These are phyloP conservation scores for Helicoverpa assulta DNA, from an alignment of 2,888 invertebrate species.

Conservation along the genomic window DNA sequence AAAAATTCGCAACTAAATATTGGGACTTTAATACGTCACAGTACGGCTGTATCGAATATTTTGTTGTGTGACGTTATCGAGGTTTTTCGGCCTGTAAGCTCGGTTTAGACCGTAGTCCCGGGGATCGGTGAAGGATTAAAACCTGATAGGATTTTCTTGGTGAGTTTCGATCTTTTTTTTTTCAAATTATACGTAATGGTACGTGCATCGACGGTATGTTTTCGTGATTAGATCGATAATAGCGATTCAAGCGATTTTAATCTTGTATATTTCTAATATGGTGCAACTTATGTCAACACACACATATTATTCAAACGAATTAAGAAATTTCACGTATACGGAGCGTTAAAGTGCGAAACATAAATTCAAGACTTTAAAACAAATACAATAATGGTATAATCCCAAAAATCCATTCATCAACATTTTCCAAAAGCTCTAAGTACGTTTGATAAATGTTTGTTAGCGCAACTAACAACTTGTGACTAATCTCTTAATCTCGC, in stretches of 20 bases:
- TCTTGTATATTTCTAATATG: too few species aligned
- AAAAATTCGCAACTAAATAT: slow-evolving; percentile 63
- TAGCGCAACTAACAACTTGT: slow-evolving; percentile 55
- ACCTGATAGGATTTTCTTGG: slow-evolving; percentile 35
- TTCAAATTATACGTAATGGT: slow-evolving; percentile 3
- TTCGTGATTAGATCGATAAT: too few species aligned
- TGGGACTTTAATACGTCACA: slow-evolving; percentile 61
- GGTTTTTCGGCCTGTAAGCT: slow-evolving; percentile 11
- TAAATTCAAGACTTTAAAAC: too few species aligned
- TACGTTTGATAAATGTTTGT: slow-evolving; percentile 56
- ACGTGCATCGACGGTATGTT: too few species aligned
- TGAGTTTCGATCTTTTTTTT: slow-evolving; percentile 9
- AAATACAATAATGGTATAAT: slow-evolving; percentile 9
- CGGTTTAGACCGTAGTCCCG: slow-evolving; percentile 16
- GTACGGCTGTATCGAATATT: slow-evolving; percentile 8
- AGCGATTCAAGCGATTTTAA: too few species aligned
- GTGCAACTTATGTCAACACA: too few species aligned
- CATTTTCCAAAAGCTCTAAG: slow-evolving; percentile 32
- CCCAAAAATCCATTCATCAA: slow-evolving; percentile 28
- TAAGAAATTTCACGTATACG: too few species aligned
- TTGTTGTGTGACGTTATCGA: background rate
- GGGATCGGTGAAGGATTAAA: slow-evolving; percentile 22
- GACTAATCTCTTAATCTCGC: slow-evolving; percentile 59
- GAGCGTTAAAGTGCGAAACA: too few species aligned
- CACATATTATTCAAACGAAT: too few species aligned